Percentiles rank a stretch among this genome's conserved stretches.
Evolutionary conservation across 2,797 vertebrate genomes (phyloP).

Genomic region (Tadarida brasiliensis): DNA sequence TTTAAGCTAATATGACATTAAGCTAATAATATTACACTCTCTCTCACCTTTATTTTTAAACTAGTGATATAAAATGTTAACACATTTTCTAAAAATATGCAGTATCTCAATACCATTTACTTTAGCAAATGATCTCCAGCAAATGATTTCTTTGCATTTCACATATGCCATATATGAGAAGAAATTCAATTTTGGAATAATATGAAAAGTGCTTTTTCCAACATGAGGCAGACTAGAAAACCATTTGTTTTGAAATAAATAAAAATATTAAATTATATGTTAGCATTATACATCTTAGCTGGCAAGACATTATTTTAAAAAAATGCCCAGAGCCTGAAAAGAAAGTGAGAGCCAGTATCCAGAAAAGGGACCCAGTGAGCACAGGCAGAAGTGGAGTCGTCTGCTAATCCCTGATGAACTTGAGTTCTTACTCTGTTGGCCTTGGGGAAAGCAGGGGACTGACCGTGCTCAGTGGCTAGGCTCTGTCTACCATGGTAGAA

Average conservation of each 20-base stretch:
- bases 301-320: neutral
- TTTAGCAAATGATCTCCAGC: neutral
- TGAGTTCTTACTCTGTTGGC: neutral
- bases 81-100: neutral
- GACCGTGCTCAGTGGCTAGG: fast-evolving
- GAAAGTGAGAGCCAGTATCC: neutral
- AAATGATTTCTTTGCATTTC: neutral
- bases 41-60: conserved; percentile 30
- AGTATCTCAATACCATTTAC: neutral
- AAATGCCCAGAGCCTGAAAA: neutral
- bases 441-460: neutral
- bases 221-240: neutral
- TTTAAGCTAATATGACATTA: neutral
- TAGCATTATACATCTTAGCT: neutral
- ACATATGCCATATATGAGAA: neutral
- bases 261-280: neutral
- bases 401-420: neutral
- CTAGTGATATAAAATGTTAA: neutral
- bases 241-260: conserved; percentile 11
- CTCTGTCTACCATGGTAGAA: neutral
- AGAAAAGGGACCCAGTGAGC: neutral
- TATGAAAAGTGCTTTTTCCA: neutral
- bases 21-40: neutral
- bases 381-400: fast-evolving
- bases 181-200: neutral